These are phyloP conservation scores for Flexamia atlantica DNA, from an alignment of 2,888 invertebrate genomes.

Conservation along the genomic window DNA sequence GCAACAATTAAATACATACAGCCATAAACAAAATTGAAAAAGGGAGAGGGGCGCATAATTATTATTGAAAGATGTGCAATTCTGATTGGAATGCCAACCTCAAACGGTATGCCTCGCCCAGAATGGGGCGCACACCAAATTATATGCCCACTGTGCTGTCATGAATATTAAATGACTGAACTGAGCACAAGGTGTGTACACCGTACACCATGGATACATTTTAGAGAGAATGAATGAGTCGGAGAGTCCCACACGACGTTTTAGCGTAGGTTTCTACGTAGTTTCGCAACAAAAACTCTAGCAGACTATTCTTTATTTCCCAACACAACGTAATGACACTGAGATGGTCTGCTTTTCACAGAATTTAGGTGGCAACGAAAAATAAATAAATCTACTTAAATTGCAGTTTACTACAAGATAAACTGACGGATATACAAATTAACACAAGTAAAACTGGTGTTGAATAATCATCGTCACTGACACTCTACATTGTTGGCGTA, in stretches of 20 bases:
- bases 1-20: background rate
- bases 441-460: too few relatives aligned
- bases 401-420: too few relatives aligned
- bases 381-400: background rate
- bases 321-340: conserved; percentile 14
- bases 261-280: background rate
- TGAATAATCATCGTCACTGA: background rate
- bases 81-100: conserved; percentile 42
- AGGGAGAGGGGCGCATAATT: background rate
- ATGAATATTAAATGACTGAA: background rate
- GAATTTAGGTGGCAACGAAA: background rate
- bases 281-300: conserved; percentile 32
- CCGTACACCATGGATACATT: background rate
- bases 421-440: too few relatives aligned
- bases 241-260: background rate
- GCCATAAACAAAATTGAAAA: background rate
- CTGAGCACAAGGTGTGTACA: background rate
- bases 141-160: too few relatives aligned
- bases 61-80: conserved; percentile 48
- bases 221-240: background rate
- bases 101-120: conserved; percentile 55
- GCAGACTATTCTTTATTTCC: conserved; percentile 42
- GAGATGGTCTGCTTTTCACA: background rate
- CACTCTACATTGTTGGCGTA: background rate
- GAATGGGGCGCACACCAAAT: background rate